Evolutionary conservation across 2,113 vertebrate species (phyloP).

Genomic region (Phycodurus eques): DNA sequence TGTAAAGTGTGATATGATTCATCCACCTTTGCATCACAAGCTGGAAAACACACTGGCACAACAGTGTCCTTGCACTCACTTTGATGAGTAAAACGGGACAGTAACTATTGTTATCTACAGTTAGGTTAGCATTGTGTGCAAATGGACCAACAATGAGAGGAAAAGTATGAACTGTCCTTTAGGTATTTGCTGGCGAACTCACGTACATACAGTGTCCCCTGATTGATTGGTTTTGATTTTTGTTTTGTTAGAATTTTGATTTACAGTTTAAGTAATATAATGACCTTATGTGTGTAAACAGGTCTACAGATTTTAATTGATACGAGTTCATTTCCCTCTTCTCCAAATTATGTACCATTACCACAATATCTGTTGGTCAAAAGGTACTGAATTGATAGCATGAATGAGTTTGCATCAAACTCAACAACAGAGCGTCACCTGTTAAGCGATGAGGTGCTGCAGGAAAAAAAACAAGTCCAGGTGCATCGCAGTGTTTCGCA

Average conservation of each 20-base stretch:
- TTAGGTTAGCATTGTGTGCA: conserved; percentile 36
- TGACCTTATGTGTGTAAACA: background rate
- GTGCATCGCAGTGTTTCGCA: background rate
- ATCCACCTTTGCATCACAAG: conserved; percentile 5
- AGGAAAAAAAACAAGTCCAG: background rate
- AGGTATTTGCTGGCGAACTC: conserved; percentile 48
- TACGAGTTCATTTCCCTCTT: background rate
- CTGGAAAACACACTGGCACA: conserved; percentile 13
- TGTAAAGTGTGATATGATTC: conserved; percentile 28
- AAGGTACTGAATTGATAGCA: background rate
- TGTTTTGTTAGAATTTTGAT: background rate
- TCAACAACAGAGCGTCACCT: background rate
- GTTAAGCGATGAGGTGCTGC: background rate
- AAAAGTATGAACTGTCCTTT: conserved; percentile 56
- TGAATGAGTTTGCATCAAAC: background rate
- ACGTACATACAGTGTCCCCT: background rate
- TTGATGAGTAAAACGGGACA: conserved; percentile 19
- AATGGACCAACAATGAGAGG: conserved; percentile 48
- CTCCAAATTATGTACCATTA: background rate
- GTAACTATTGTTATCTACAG: conserved; percentile 22
- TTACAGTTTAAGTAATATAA: background rate
- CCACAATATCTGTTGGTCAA: background rate
- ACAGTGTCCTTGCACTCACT: conserved; percentile 20
- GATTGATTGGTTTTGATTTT: background rate
- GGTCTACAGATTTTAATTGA: background rate